Base-by-base conservation (phyloP, 2,888 invertebrate genomes). In the Rutpela maculata region DNA sequence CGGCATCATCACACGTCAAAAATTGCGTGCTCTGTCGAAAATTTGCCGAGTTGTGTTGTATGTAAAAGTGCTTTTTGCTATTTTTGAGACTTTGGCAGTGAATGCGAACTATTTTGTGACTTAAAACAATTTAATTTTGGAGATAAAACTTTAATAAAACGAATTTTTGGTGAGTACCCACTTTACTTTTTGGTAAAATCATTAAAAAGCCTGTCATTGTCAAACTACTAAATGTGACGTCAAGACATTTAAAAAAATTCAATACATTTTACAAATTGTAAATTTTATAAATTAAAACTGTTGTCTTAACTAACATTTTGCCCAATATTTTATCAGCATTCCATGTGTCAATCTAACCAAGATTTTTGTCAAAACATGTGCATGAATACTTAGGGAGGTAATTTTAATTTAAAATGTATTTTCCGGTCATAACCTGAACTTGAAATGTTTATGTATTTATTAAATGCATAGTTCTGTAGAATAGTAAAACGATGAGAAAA, bases 141-240 rank as follows among this genome's bases (percentile, higher is more conserved):
- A 17, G 9, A 18, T 63, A 50, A 18, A 9, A 63, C 18, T 43
- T 12, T 55, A 26, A 50, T 50, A n/a, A 50, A 31, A 59, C n/a
- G 26, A 55, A 62, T 50, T 55, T 63, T 62, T 55, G 71, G 71
- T 72, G 43, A 72, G 71, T 72, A 38, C 11, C 0, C 12, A 9
- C 17, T 26, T 72, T 63, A 72, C 18, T 72, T 72, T 72, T 18
- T 62, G 19, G 22, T 26, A 59, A 55, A 72, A 59, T 63, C 71
- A 63, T 70, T 60, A 71, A 71, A 71, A 18, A 63, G 0, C 12
- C 38, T 59, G 63, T 72, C 50, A 72, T 63, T 72, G 63, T 63
- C 71, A 63, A 62, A 22, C 12, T 22, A 55, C 26, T 22, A 15
- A 17, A n/a, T 50, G 18, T 69, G 69, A 60, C 62, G 71, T 72